Evolutionary conservation across 2,888 invertebrate genomes (phyloP).

Genomic region (Athalia rosae): DNA sequence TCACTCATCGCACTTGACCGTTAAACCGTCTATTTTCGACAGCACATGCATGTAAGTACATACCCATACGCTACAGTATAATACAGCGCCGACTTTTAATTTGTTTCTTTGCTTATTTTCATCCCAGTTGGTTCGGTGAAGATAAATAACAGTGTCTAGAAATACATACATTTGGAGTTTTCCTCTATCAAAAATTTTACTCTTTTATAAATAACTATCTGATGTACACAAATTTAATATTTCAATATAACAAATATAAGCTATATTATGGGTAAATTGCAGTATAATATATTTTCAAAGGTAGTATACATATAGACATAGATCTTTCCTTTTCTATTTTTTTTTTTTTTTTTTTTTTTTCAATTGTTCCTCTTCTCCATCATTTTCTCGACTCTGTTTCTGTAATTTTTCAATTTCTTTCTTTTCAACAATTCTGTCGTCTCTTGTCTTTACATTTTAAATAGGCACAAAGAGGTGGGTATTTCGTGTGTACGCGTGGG

Average conservation of each 20-base stretch:
- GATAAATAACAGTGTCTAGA: too few species aligned
- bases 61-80: neutral
- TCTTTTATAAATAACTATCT: too few species aligned
- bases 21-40: neutral
- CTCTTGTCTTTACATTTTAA: neutral
- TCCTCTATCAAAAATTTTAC: too few species aligned
- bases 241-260: too few species aligned
- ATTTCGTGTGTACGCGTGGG: constrained; percentile 5
- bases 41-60: neutral
- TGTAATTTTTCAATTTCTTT: neutral
- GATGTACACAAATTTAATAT: too few species aligned
- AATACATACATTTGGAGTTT: too few species aligned
- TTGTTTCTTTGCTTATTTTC: neutral
- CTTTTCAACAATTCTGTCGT: neutral
- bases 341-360: neutral
- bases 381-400: neutral
- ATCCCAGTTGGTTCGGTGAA: too few species aligned
- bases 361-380: neutral
- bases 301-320: too few species aligned
- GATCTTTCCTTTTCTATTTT: neutral
- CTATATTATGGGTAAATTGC: too few species aligned
- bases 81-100: neutral
- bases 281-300: too few species aligned
- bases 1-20: too few species aligned
- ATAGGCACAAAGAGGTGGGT: constrained; percentile 36